Conservation (phyloP, 2,888 invertebrate species). For the Epinotia ramella region DNA sequence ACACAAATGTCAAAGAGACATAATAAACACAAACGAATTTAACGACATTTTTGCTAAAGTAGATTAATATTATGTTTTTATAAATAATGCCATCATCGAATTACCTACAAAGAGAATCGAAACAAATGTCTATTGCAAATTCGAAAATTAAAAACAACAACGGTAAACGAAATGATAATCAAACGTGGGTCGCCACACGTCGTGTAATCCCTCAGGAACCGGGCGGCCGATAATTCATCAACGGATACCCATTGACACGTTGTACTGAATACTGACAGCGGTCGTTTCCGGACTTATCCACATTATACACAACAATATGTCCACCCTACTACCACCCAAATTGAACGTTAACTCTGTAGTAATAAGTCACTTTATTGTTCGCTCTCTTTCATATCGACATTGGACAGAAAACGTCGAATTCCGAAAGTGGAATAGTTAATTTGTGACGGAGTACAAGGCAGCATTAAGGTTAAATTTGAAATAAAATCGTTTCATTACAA, state of each 20-base stretch:
- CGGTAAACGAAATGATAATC: constrained; percentile 37
- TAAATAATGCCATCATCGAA: neutral
- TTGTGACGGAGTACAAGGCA: constrained; percentile 17
- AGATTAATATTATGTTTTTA: no score
- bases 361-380: constrained; percentile 44
- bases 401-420: constrained; percentile 29
- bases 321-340: constrained; percentile 14
- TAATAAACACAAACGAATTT: no score
- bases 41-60: no score
- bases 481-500: constrained; percentile 49
- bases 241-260: constrained; percentile 57
- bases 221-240: constrained; percentile 56
- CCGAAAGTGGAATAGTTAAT: constrained; percentile 43
- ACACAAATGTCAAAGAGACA: no score
- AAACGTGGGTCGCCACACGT: constrained; percentile 36
- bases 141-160: constrained; percentile 37
- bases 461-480: constrained; percentile 46
- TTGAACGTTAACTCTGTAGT: constrained; percentile 16
- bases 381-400: constrained; percentile 34
- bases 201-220: constrained; percentile 48
- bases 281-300: constrained; percentile 54
- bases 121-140: constrained; percentile 29
- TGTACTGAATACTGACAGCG: constrained; percentile 58
- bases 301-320: constrained; percentile 50
- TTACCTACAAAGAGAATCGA: constrained; percentile 8